These are phyloP conservation scores for Pomatostomus ruficeps DNA, from an alignment of 2,113 vertebrate genomes.

Conservation along the genomic window DNA sequence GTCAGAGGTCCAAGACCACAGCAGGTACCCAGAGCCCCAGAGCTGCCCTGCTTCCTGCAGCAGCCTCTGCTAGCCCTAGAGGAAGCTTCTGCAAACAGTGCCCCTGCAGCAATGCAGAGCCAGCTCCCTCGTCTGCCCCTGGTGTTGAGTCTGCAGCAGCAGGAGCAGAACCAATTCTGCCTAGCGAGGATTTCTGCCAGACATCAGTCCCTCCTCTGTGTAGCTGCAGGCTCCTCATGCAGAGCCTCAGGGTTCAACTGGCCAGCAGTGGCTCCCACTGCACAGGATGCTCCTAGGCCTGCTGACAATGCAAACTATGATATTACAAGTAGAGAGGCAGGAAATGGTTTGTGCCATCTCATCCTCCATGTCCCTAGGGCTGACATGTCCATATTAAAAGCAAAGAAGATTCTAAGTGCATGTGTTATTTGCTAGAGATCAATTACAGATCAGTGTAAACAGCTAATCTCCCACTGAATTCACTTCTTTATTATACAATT, in stretches of 20 bases:
- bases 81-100: not conserved
- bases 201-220: too few relatives aligned
- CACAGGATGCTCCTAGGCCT: not conserved
- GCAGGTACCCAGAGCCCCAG: not conserved
- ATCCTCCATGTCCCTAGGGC: not conserved
- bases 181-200: fast-evolving
- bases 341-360: not conserved
- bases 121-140: not conserved
- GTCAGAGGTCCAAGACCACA: not conserved
- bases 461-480: not conserved
- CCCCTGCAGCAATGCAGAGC: not conserved
- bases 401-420: not conserved
- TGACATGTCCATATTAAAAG: not conserved
- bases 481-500: not conserved
- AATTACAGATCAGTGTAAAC: not conserved
- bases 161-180: not conserved
- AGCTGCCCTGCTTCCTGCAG: not conserved
- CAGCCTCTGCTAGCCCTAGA: not conserved
- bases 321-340: not conserved
- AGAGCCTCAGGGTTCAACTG: not conserved
- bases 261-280: not conserved
- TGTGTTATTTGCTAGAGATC: not conserved
- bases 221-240: not conserved
- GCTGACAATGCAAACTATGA: not conserved
- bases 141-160: not conserved